Percentiles rank a stretch among this genome's conserved stretches.
These are phyloP conservation scores for Chaetorhynchus papuensis DNA, from an alignment of 2,113 vertebrate genomes.

Conservation along the genomic window DNA sequence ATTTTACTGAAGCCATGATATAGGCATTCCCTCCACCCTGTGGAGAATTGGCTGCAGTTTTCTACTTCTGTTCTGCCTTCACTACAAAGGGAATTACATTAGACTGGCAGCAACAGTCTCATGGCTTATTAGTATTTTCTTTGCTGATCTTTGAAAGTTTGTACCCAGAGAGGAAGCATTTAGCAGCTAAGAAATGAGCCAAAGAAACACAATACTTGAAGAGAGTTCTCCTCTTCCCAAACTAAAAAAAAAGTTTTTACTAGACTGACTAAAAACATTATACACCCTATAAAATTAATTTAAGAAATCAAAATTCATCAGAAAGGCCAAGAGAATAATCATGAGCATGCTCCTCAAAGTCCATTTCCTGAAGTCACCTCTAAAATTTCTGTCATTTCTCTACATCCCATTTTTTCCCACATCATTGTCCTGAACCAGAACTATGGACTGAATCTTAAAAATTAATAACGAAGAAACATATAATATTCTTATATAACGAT, in stretches of 20 bases:
- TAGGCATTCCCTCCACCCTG: neutral
- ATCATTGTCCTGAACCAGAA: neutral
- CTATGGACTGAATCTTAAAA: neutral
- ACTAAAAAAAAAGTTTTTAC: neutral
- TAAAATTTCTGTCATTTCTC: neutral
- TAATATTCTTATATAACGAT: neutral
- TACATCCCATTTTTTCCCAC: neutral
- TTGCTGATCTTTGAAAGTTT: neutral
- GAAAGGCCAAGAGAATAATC: neutral
- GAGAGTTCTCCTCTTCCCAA: neutral
- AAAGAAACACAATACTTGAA: neutral
- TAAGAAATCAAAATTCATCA: neutral
- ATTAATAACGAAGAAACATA: neutral
- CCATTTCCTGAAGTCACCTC: neutral
- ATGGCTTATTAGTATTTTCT: conserved; percentile 5
- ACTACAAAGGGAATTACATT: conserved; percentile 12
- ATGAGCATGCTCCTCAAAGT: neutral
- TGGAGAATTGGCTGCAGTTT: neutral
- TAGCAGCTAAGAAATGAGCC: neutral
- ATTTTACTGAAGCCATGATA: neutral
- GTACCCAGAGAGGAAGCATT: neutral
- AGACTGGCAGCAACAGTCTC: neutral
- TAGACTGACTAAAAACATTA: neutral
- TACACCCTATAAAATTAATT: neutral
- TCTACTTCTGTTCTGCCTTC: conserved; percentile 1